Conservation (phyloP, 2,888 invertebrate species). For the Didymodactylos carnosus region DNA sequence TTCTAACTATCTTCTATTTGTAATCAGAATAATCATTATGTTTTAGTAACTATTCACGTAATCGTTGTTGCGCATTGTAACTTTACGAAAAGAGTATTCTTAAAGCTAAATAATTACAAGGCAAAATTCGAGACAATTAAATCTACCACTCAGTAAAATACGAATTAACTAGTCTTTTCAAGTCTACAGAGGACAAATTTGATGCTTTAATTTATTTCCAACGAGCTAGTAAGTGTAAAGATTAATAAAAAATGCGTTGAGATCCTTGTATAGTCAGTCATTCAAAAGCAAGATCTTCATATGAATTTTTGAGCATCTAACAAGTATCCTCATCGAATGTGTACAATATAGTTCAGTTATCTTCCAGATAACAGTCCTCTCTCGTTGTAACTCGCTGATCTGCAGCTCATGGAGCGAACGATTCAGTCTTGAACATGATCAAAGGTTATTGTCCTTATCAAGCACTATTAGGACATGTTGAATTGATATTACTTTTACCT, state of each 20-base stretch:
- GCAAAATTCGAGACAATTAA: too few relatives aligned
- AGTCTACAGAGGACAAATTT: neutral
- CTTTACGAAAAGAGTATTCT: too few relatives aligned
- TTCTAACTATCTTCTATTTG: too few relatives aligned
- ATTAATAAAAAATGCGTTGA: too few relatives aligned
- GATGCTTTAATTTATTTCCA: neutral
- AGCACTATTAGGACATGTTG: neutral
- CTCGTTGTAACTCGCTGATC: neutral
- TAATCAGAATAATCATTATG: too few relatives aligned
- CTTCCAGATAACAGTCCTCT: neutral
- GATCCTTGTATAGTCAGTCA: too few relatives aligned
- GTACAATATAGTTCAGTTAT: neutral
- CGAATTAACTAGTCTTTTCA: neutral
- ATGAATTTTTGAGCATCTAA: neutral
- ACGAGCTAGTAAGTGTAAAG: too few relatives aligned
- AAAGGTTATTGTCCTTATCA: neutral
- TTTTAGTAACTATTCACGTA: too few relatives aligned
- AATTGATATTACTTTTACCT: neutral
- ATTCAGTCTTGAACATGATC: too few relatives aligned
- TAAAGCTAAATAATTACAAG: too few relatives aligned
- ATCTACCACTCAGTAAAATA: too few relatives aligned
- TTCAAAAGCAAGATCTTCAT: neutral
- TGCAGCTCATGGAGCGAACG: neutral
- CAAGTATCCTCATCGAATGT: neutral
- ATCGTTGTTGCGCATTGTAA: too few relatives aligned